phyloP scores from a whole-genome alignment of 92 coral and sea anemone genomes.

The Desmophyllum pertusum region DNA sequence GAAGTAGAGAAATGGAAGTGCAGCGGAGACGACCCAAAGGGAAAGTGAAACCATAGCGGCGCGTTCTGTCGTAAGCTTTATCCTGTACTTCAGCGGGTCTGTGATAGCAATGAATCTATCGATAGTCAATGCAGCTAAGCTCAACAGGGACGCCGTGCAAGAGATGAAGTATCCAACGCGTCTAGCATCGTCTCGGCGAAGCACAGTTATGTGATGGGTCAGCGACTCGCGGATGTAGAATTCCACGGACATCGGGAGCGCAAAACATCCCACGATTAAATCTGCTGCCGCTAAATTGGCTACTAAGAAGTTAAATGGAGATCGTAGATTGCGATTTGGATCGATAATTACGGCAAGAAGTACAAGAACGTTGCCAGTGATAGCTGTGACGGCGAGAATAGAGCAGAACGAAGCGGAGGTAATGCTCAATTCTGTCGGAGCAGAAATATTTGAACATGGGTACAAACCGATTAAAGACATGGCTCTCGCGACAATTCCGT shows the following conservation, averaged over 20 bases:
- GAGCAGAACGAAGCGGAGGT: slow-evolving; percentile 70
- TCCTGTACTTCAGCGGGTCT: slow-evolving; percentile 76
- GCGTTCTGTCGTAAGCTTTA: slow-evolving; percentile 56
- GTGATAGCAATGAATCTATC: slow-evolving; percentile 87
- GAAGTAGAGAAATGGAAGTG: slow-evolving; percentile 82
- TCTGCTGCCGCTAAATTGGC: slow-evolving; percentile 84
- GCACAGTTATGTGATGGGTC: slow-evolving; percentile 22
- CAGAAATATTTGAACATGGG: slow-evolving; percentile 67
- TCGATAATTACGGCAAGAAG: slow-evolving; percentile 77
- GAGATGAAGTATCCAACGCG: slow-evolving; percentile 79
- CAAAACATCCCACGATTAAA: slow-evolving; percentile 75
- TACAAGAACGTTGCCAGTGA: slow-evolving; percentile 65
- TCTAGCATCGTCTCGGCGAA: slow-evolving; percentile 52
- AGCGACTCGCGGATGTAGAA: slow-evolving; percentile 72
- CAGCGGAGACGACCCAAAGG: slow-evolving; percentile 78
- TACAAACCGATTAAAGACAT: slow-evolving; percentile 72
- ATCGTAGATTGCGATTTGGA: slow-evolving; percentile 76
- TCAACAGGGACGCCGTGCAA: slow-evolving; percentile 80
- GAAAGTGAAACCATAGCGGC: slow-evolving; percentile 60
- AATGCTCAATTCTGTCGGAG: slow-evolving; percentile 69
- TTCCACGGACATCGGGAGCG: slow-evolving; percentile 74
- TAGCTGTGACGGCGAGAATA: slow-evolving; percentile 58
- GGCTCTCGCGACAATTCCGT: neutral
- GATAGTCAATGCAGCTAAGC: slow-evolving; percentile 81
- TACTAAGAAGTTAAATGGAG: slow-evolving; percentile 80